Conservation (phyloP, 2,888 invertebrate genomes). For the Melanchra persicariae region DNA sequence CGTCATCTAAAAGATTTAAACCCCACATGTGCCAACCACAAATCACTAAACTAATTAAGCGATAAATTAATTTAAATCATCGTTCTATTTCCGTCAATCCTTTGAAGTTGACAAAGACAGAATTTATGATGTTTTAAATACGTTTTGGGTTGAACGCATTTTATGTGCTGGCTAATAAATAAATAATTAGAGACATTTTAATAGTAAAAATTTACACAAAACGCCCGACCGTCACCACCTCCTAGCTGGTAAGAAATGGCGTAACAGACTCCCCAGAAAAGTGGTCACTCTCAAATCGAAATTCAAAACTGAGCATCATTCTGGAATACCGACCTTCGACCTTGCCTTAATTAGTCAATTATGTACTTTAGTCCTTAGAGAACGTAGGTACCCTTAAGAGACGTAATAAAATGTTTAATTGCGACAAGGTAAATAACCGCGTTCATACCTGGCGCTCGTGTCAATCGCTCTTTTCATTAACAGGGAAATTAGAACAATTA, state of each 20-base stretch:
- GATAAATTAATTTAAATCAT: not conserved
- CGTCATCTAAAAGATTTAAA: not conserved
- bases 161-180: not conserved
- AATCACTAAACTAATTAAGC: not conserved
- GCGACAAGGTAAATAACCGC: constrained; percentile 15
- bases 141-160: not conserved
- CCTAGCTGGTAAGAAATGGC: no score
- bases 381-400: not conserved
- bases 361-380: not conserved
- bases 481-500: constrained; percentile 23
- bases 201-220: no score
- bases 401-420: constrained; percentile 14
- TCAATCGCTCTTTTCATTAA: constrained; percentile 22
- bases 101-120: not conserved
- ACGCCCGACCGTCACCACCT: no score
- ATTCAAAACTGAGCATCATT: not conserved
- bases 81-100: not conserved
- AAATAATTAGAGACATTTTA: no score
- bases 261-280: no score
- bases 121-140: not conserved
- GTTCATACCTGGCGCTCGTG: constrained; percentile 2
- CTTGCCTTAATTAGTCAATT: not conserved
- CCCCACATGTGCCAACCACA: not conserved
- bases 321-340: not conserved
- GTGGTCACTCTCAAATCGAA: not conserved